Evolutionary conservation across 2,113 vertebrate species (phyloP).

Genomic region (Gobiocypris rarus): DNA sequence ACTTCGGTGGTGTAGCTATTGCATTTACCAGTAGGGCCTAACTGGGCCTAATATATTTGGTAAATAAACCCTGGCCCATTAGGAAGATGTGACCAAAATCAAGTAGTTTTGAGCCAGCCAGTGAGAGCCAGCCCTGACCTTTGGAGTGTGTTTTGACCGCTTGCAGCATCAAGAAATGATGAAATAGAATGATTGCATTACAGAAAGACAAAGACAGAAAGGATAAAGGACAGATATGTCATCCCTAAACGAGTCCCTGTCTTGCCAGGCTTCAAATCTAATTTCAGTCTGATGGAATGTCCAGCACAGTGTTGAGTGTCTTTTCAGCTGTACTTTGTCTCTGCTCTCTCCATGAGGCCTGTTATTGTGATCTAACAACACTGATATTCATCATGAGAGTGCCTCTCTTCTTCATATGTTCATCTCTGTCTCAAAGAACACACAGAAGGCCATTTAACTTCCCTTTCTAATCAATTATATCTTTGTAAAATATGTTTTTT

Average conservation of each 20-base stretch:
- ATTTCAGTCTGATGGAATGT: slow-evolving; percentile 31
- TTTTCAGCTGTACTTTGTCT: slow-evolving; percentile 1
- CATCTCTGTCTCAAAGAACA: background rate
- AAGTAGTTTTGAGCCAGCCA: background rate
- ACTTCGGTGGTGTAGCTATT: background rate
- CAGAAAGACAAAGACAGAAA: slow-evolving; percentile 19
- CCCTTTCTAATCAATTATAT: background rate
- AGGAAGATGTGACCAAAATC: background rate
- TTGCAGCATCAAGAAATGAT: slow-evolving; percentile 38
- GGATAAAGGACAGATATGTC: slow-evolving; percentile 25
- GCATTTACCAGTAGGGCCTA: background rate
- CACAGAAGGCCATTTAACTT: background rate
- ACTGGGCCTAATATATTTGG: background rate
- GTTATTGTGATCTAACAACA: slow-evolving; percentile 47
- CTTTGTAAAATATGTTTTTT: background rate
- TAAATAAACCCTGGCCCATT: background rate
- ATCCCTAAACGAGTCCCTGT: slow-evolving; percentile 41
- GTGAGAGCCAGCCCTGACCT: background rate
- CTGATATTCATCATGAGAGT: slow-evolving; percentile 1
- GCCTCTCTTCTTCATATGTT: background rate
- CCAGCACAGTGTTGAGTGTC: slow-evolving; percentile 18
- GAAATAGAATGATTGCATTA: slow-evolving; percentile 35
- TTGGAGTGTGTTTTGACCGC: background rate
- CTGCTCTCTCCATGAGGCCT: slow-evolving; percentile 21
- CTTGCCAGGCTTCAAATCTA: slow-evolving; percentile 25